phyloP scores from a whole-genome alignment of 1,140 invertebrate genomes.

The Saxidomus purpurata region DNA sequence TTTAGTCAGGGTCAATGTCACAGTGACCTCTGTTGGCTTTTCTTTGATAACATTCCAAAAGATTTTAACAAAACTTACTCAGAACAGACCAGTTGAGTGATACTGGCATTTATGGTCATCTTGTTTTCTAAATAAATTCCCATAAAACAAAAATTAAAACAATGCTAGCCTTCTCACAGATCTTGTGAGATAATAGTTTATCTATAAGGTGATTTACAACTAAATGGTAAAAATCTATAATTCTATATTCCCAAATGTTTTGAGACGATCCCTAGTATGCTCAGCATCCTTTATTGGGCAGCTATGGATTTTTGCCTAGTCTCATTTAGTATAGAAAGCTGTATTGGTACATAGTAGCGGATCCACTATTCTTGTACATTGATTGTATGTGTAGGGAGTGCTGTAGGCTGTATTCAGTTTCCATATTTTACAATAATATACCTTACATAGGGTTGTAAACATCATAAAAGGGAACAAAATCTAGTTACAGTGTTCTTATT shows the following conservation, averaged over 20 bases:
- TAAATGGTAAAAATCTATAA: constrained; percentile 11
- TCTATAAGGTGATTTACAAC: neutral
- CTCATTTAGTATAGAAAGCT: neutral
- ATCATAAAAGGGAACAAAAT: too few species aligned
- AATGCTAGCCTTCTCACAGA: too few species aligned
- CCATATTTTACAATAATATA: neutral
- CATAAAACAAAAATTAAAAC: too few species aligned
- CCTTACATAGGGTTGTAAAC: too few species aligned
- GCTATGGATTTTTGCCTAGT: constrained; percentile 15
- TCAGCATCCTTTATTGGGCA: constrained; percentile 5
- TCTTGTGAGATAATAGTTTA: neutral
- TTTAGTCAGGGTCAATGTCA: too few species aligned
- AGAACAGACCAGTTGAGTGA: too few species aligned
- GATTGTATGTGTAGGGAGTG: neutral
- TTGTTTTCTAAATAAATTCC: too few species aligned
- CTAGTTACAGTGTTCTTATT: too few species aligned
- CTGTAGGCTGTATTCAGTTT: neutral
- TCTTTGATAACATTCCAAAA: too few species aligned
- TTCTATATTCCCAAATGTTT: constrained; percentile 9
- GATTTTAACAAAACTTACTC: too few species aligned
- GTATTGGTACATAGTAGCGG: neutral
- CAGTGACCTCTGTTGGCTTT: too few species aligned
- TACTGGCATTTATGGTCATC: too few species aligned
- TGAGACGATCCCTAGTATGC: neutral
- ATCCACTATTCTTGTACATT: constrained; percentile 1